These are phyloP conservation scores for Nansenia antarctica DNA, from an alignment of 2,113 vertebrate genomes.

Conservation along the genomic window DNA sequence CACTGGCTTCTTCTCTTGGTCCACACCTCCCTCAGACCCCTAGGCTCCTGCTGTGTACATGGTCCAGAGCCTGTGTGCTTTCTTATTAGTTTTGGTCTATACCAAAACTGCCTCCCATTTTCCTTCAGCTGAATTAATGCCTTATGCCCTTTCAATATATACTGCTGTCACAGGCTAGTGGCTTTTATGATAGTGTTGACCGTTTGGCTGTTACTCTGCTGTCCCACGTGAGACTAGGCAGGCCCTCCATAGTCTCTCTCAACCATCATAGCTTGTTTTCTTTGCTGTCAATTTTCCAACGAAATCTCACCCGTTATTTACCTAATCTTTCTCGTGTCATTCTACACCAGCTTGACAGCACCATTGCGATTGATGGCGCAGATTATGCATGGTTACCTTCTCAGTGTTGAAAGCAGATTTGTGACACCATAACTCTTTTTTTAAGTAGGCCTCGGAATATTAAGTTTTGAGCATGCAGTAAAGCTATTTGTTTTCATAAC, in stretches of 20 bases:
- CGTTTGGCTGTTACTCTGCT: not conserved
- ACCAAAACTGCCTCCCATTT: conserved; percentile 21
- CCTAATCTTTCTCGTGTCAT: conserved; percentile 8
- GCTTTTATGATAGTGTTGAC: conserved; percentile 31
- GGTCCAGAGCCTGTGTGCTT: conserved; percentile 29
- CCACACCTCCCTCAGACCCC: conserved; percentile 11
- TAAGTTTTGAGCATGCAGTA: too few species aligned
- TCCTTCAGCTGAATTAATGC: conserved; percentile 34
- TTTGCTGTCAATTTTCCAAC: not conserved
- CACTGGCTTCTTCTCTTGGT: not conserved
- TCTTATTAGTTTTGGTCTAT: conserved; percentile 35
- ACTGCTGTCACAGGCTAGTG: conserved; percentile 38
- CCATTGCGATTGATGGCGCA: too few species aligned
- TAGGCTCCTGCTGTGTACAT: conserved; percentile 20
- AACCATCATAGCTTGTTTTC: not conserved
- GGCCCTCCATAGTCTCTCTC: not conserved
- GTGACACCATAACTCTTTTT: too few species aligned
- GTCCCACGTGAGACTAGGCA: not conserved
- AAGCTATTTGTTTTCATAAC: too few species aligned
- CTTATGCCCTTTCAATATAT: conserved; percentile 32
- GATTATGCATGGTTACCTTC: too few species aligned
- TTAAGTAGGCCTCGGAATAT: too few species aligned
- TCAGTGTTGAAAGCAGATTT: too few species aligned
- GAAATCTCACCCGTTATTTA: not conserved
- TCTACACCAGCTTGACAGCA: too few species aligned